Percentiles rank a stretch among this genome's conserved stretches.
These are phyloP conservation scores for Laodelphax striatellus DNA, from an alignment of 1,140 invertebrate genomes.

Conservation along the genomic window DNA sequence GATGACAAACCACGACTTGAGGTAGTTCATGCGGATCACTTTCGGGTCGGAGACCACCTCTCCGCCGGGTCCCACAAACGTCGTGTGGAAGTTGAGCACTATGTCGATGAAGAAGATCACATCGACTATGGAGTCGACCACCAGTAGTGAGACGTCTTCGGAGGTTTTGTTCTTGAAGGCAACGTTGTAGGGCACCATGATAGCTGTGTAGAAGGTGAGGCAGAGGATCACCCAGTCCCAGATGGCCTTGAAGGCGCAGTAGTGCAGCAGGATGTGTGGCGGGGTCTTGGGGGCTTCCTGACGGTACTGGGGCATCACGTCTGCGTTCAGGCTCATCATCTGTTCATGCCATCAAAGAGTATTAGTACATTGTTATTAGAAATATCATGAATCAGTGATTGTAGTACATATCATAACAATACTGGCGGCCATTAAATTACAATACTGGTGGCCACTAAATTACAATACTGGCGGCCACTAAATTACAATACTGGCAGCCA, in stretches of 20 bases:
- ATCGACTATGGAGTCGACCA: constrained; percentile 98
- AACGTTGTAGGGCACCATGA: constrained; percentile 99
- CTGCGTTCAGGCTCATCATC: constrained; percentile 94
- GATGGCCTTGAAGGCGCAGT: constrained; percentile 96
- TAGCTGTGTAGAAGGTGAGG: constrained; percentile 99
- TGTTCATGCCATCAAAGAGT: constrained; percentile 29
- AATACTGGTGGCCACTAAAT: too few species aligned
- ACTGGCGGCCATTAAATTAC: too few species aligned
- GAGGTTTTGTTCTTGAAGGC: constrained; percentile 99
- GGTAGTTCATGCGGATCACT: constrained; percentile 95
- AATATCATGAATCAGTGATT: too few species aligned
- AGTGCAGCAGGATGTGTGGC: constrained; percentile 93
- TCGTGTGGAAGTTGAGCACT: constrained; percentile 99
- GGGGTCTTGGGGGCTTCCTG: constrained; percentile 99
- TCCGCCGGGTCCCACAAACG: constrained; percentile 95
- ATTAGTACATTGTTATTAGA: too few species aligned
- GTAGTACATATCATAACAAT: too few species aligned
- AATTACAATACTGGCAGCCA: too few species aligned
- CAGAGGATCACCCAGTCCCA: constrained; percentile 99
- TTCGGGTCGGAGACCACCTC: constrained; percentile 97
- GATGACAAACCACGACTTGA: constrained; percentile 99
- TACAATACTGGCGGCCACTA: too few species aligned
- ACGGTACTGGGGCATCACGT: constrained; percentile 97
- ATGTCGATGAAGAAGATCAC: constrained; percentile 99
- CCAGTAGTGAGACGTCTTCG: constrained; percentile 92